These are phyloP conservation scores for Eleutherodactylus coqui DNA, from an alignment of 2,797 vertebrate genomes.

Conservation along the genomic window DNA sequence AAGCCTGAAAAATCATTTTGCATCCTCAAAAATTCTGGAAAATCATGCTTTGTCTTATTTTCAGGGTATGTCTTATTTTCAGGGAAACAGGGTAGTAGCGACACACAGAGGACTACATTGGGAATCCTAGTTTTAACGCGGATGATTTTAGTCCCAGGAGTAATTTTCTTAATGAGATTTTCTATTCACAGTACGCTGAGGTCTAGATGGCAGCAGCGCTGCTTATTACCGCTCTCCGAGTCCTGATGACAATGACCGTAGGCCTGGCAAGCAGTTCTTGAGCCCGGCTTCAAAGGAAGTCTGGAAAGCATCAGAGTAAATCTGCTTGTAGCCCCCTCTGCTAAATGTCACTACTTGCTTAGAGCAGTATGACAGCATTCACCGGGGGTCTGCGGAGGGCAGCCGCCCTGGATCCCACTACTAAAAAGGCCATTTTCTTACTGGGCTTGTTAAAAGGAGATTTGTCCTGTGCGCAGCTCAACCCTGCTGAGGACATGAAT, in stretches of 20 bases:
- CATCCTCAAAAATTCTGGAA: too few relatives aligned
- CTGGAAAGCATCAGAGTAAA: conserved; percentile 27
- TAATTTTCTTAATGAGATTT: conserved; percentile 26
- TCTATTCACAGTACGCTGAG: not conserved
- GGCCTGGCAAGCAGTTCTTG: not conserved
- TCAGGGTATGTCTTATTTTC: too few relatives aligned
- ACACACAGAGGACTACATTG: not conserved
- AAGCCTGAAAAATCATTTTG: too few relatives aligned
- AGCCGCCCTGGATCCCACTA: not conserved
- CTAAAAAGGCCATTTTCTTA: conserved; percentile 63
- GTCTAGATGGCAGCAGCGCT: not conserved
- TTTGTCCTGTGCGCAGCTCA: conserved; percentile 31
- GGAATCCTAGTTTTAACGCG: not conserved
- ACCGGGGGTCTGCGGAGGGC: conserved; percentile 49
- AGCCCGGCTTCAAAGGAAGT: conserved; percentile 23
- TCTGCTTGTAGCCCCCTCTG: conserved; percentile 3
- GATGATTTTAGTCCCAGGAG: conserved; percentile 12
- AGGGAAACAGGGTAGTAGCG: too few relatives aligned
- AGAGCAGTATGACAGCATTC: not conserved
- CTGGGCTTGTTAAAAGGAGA: conserved; percentile 30
- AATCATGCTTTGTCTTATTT: too few relatives aligned
- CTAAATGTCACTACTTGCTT: fast-evolving
- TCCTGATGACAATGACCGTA: not conserved
- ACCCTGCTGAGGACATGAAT: conserved; percentile 52
- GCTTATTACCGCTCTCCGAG: not conserved